Evolutionary conservation across 2,113 vertebrate genomes (phyloP).

Genomic region (Heptranchias perlo): DNA sequence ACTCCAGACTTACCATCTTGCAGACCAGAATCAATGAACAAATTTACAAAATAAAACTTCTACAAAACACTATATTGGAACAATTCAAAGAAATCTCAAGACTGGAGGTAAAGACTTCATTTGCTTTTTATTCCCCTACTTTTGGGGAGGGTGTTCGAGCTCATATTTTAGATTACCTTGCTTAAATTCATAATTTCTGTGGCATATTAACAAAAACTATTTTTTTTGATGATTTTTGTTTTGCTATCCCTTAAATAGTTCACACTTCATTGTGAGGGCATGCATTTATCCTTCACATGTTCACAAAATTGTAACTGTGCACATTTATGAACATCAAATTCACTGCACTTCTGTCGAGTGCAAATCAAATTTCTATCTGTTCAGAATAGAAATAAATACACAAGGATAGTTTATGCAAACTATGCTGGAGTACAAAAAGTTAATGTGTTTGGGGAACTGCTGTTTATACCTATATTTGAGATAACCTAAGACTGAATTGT

Average conservation of each 20-base stretch:
- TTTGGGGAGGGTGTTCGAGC: neutral
- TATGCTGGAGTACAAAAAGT: neutral
- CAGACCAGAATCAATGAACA: neutral
- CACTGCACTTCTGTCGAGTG: neutral
- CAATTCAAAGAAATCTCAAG: neutral
- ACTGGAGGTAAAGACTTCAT: neutral
- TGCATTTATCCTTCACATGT: neutral
- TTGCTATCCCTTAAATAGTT: neutral
- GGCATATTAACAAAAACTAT: neutral
- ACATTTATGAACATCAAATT: neutral
- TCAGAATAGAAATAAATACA: neutral
- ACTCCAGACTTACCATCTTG: neutral
- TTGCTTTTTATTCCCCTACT: neutral
- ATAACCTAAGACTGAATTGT: neutral
- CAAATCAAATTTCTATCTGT: neutral
- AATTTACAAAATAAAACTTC: neutral
- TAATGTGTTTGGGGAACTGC: neutral
- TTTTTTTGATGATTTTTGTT: neutral
- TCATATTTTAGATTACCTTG: neutral
- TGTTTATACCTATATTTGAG: neutral
- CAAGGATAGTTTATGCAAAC: neutral
- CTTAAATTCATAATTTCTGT: neutral
- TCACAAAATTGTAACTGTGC: neutral
- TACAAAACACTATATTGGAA: neutral
- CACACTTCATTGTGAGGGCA: neutral